Conservation (phyloP, 2,113 vertebrate genomes). For the Varanus komodoensis region DNA sequence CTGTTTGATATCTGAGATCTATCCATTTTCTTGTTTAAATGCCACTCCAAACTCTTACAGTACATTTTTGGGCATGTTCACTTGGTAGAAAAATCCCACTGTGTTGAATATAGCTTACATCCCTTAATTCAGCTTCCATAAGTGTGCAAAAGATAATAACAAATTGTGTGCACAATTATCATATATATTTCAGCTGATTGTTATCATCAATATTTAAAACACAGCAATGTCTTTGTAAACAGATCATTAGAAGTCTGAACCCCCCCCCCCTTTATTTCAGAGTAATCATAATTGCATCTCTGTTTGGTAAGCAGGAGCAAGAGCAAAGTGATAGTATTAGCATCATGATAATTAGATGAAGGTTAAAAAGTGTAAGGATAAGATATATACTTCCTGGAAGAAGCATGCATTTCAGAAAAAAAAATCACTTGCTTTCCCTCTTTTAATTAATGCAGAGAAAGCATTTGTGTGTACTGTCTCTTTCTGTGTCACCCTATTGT, state of each 20-base stretch:
- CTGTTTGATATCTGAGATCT: not conserved
- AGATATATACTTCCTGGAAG: constrained; percentile 37
- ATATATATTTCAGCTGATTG: constrained; percentile 16
- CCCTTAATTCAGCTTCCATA: not conserved
- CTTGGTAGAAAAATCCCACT: not conserved
- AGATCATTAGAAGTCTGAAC: not conserved
- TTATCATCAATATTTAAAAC: constrained; percentile 32
- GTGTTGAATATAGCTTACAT: not conserved
- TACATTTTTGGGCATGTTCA: not conserved
- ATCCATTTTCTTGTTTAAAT: not conserved
- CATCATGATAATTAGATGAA: not conserved
- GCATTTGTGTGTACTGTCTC: not conserved
- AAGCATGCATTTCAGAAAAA: not conserved
- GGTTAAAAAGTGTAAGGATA: constrained; percentile 22
- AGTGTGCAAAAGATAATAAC: constrained; percentile 21
- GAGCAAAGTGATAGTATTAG: constrained; percentile 27
- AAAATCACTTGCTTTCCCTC: constrained; percentile 17
- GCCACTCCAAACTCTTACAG: not conserved
- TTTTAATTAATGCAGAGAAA: constrained; percentile 6
- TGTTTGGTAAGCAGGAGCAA: not conserved
- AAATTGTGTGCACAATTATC: constrained; percentile 23
- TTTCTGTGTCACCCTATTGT: not conserved
- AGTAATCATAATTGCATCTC: constrained; percentile 29
- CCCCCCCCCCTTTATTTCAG: constrained; percentile 20
- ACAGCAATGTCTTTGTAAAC: constrained; percentile 32